Base-by-base conservation (phyloP, 1,140 invertebrate species). In the Meloidogyne hapla region DNA sequence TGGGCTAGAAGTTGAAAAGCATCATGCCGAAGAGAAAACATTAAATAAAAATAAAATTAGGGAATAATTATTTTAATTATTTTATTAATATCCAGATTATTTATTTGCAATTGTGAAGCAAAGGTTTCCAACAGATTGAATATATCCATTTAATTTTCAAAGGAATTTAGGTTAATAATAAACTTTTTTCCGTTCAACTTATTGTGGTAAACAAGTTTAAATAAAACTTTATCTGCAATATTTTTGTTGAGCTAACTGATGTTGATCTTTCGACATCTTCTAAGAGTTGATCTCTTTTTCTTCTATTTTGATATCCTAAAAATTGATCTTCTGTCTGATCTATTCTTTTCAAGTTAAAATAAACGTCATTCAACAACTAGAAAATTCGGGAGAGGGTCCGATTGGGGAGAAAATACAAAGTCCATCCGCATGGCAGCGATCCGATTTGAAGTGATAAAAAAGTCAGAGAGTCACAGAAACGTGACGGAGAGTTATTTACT, bases 321-420 rank as follows among this genome's bases (percentile, higher is more conserved):
- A 8, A 5, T 4, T 13, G 48, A 21, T 56, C 48, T 56, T 56
- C 8, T 56, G 48, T n/a, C 48, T 56, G n/a, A 33, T 33, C 33
- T 33, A 5, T 0, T 56, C n/a, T 6, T 56, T 56, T 56, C n/a
- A n/a, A n/a, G 6, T 33, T 33, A 33, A 33, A 33, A 33, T 56
- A n/a, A 56, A 56, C 48, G 48, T 56, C 48, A 56, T 56, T 48
- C n/a, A 56, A 15, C n/a, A n/a, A 33, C 33, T 33, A 33, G 33
- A 33, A 33, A 33, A 33, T 33, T 33, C 33, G 33, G 9, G 33
- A 33, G 33, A 33, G 33, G 33, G 33, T 33, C 33, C 45, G 45
- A 48, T 48, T n/a, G 48, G 48, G 48, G 48, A 56, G 48, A 56
- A 56, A 56, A 56, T 56, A 56, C 48, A 56, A 56, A 56, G 48